Evolutionary conservation across 2,797 vertebrate genomes (phyloP).

Genomic region (Knipowitschia caucasica): DNA sequence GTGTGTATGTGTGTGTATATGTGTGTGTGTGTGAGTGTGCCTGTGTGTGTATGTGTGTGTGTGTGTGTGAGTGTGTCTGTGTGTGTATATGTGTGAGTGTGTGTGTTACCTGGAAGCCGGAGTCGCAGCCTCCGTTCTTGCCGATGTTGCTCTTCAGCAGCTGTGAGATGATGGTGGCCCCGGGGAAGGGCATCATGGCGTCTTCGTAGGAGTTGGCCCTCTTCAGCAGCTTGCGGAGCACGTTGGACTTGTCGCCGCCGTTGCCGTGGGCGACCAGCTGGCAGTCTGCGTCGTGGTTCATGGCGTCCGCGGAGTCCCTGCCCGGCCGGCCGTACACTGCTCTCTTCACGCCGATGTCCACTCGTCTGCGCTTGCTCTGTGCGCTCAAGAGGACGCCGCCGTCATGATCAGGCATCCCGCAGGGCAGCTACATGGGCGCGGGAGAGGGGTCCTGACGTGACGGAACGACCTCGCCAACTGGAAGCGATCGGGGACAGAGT

Average conservation of each 20-base stretch:
- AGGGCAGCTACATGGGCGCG: conserved; percentile 67
- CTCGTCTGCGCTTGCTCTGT: conserved; percentile 98
- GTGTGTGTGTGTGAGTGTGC: not conserved
- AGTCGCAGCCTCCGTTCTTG: conserved; percentile 94
- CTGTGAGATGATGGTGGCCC: conserved; percentile 98
- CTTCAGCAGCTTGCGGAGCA: conserved; percentile 97
- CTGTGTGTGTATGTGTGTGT: not conserved
- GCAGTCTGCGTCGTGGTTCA: conserved; percentile 97
- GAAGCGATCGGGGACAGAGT: too few relatives aligned
- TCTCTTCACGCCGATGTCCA: conserved; percentile 99
- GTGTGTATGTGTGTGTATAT: not conserved
- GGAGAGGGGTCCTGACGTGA: conserved; percentile 75
- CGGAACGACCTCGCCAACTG: not conserved
- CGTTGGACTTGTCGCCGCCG: conserved; percentile 90
- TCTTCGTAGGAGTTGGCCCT: conserved; percentile 98
- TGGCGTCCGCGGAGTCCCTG: conserved; percentile 91
- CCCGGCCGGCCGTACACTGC: conserved; percentile 88
- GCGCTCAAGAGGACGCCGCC: conserved; percentile 95
- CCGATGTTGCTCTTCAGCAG: conserved; percentile 97
- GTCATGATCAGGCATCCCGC: conserved; percentile 99
- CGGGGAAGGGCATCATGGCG: conserved; percentile 94
- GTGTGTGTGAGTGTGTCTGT: not conserved
- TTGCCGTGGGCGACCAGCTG: conserved; percentile 85
- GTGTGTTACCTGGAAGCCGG: conserved; percentile 85
- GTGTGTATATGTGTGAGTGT: too few relatives aligned